Evolutionary conservation across 2,113 vertebrate genomes (phyloP).

Genomic region (Aegithalos caudatus): DNA sequence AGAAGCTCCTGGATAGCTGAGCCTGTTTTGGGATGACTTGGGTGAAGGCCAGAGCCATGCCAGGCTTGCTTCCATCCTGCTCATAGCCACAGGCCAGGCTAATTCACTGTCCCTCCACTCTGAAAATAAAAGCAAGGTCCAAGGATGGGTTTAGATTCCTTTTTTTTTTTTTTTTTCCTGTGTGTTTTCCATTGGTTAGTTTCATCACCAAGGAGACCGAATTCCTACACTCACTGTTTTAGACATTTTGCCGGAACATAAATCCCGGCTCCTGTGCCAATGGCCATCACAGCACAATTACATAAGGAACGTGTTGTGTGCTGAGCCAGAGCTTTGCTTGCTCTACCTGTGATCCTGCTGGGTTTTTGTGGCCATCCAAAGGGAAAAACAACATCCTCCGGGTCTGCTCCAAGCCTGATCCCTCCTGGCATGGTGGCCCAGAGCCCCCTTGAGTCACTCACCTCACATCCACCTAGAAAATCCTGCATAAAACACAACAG

Average conservation of each 20-base stretch:
- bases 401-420: not conserved
- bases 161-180: not conserved
- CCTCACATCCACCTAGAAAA: rapidly evolving
- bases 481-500: not conserved
- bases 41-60: not conserved
- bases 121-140: not conserved
- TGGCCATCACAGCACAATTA: not conserved
- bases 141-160: not conserved
- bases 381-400: not conserved
- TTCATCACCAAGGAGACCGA: constrained; percentile 47
- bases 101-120: not conserved
- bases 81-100: not conserved
- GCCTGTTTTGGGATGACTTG: not conserved
- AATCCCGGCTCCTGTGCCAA: not conserved
- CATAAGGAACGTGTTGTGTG: not conserved
- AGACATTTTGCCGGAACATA: not conserved
- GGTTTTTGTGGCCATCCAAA: not conserved
- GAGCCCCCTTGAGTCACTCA: rapidly evolving
- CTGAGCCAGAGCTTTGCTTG: not conserved
- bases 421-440: rapidly evolving
- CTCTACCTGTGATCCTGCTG: rapidly evolving
- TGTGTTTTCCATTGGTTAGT: constrained; percentile 23
- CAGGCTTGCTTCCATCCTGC: not conserved
- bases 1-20: not conserved
- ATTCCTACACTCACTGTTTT: not conserved